These are phyloP conservation scores for Lethrus apterus DNA, from an alignment of 1,140 invertebrate species.

Conservation along the genomic window DNA sequence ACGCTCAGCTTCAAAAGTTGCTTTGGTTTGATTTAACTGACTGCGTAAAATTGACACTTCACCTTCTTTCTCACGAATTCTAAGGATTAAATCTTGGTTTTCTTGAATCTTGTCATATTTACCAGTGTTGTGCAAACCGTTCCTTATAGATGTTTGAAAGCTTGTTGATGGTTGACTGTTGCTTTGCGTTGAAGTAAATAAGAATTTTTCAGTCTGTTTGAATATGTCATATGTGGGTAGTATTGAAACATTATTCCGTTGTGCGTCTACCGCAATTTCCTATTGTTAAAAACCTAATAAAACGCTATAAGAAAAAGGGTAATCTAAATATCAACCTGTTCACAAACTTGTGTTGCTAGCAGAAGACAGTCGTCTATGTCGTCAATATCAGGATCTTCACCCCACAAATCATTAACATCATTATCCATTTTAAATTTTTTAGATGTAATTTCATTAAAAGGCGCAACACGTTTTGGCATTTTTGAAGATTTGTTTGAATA, in stretches of 20 bases:
- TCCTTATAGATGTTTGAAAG: not conserved
- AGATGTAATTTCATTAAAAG: slow-evolving; percentile 5
- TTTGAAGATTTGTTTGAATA: too few relatives aligned
- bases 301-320: not conserved
- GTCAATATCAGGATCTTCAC: slow-evolving; percentile 26
- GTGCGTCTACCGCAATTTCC: not conserved
- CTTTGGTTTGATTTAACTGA: slow-evolving; percentile 23
- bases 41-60: slow-evolving; percentile 27
- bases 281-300: not conserved
- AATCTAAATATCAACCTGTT: slow-evolving; percentile 10
- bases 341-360: slow-evolving; percentile 25
- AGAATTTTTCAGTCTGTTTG: slow-evolving; percentile 15
- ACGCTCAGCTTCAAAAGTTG: slow-evolving; percentile 18
- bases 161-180: not conserved
- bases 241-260: slow-evolving; percentile 17
- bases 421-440: slow-evolving; percentile 14
- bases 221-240: slow-evolving; percentile 25
- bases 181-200: not conserved
- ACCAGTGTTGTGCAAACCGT: not conserved
- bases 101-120: slow-evolving; percentile 21
- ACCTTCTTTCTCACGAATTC: slow-evolving; percentile 30
- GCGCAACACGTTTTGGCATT: slow-evolving; percentile 25
- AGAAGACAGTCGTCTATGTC: slow-evolving; percentile 27
- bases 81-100: slow-evolving; percentile 20
- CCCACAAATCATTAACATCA: slow-evolving; percentile 24